phyloP scores from a whole-genome alignment of 2,113 vertebrate genomes.

The Oncorhynchus masou region DNA sequence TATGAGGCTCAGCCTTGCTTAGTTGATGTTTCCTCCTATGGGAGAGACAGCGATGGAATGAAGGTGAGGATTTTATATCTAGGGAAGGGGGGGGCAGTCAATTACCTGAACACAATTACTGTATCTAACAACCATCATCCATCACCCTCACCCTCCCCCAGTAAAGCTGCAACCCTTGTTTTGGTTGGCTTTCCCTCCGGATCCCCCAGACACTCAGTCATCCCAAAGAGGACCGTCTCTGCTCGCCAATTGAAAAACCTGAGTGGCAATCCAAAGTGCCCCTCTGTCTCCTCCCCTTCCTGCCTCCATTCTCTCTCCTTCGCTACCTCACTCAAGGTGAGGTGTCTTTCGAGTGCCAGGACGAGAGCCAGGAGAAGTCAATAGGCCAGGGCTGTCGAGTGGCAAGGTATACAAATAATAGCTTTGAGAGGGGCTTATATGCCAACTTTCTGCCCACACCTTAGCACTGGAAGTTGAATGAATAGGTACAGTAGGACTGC shows the following conservation, averaged over 20 bases:
- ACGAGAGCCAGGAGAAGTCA: conserved; percentile 31
- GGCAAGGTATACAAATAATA: conserved; percentile 31
- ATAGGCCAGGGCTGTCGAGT: conserved; percentile 48
- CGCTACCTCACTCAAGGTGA: conserved; percentile 36
- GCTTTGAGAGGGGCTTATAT: background rate
- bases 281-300: background rate
- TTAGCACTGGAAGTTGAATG: background rate
- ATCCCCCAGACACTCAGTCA: conserved; percentile 72
- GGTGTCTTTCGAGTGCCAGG: conserved; percentile 25
- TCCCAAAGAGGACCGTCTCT: conserved; percentile 57
- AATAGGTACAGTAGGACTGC: background rate
- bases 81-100: conserved; percentile 54
- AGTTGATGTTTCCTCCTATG: conserved; percentile 51
- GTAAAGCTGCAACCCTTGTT: conserved; percentile 57
- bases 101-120: conserved; percentile 79
- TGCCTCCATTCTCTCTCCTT: conserved; percentile 24
- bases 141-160: conserved; percentile 66
- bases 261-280: conserved; percentile 67
- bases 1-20: no score
- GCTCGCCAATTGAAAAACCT: conserved; percentile 66
- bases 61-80: conserved; percentile 15
- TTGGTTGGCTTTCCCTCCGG: conserved; percentile 64
- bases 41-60: conserved; percentile 59
- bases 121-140: conserved; percentile 74
- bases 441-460: background rate